Percentiles rank a stretch among this genome's conserved stretches.
Evolutionary conservation across 2,113 vertebrate species (phyloP).

Genomic region (pig (Sus scrofa)): DNA sequence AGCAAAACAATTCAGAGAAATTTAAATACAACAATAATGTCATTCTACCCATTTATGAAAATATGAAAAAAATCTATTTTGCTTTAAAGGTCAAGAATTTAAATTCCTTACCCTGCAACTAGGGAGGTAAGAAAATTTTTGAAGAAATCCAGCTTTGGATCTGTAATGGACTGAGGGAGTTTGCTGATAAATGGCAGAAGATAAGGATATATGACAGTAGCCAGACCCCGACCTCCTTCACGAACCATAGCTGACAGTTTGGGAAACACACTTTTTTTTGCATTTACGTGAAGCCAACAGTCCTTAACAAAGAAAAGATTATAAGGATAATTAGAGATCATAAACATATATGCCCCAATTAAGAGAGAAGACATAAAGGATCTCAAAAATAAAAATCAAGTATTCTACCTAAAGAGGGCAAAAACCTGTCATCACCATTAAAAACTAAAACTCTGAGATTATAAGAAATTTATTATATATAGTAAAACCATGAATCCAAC

Average conservation of each 20-base stretch:
- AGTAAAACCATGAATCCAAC: neutral
- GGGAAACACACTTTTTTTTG: conserved; percentile 95
- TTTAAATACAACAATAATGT: conserved; percentile 19
- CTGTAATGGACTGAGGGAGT: conserved; percentile 90
- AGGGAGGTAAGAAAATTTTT: conserved; percentile 92
- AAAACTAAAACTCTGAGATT: conserved; percentile 43
- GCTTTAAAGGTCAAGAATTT: conserved; percentile 6
- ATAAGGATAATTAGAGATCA: neutral
- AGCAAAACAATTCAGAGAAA: conserved; percentile 35
- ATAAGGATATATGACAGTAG: conserved; percentile 94
- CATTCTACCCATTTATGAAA: neutral
- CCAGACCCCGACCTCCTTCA: conserved; percentile 95
- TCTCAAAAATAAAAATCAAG: conserved; percentile 54
- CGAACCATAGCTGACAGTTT: conserved; percentile 94
- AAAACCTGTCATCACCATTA: neutral
- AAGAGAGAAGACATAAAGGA: neutral
- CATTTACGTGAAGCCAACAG: conserved; percentile 96
- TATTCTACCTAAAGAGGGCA: conserved; percentile 5
- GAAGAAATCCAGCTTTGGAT: conserved; percentile 93
- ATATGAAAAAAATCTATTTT: neutral
- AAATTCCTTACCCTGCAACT: conserved; percentile 91
- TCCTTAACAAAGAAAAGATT: conserved; percentile 88
- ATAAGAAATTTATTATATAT: conserved; percentile 24
- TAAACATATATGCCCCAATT: conserved; percentile 11
- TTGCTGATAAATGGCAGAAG: conserved; percentile 96